Conservation (phyloP, 2,797 vertebrate species). For the Acrossocheilus fasciatus region DNA sequence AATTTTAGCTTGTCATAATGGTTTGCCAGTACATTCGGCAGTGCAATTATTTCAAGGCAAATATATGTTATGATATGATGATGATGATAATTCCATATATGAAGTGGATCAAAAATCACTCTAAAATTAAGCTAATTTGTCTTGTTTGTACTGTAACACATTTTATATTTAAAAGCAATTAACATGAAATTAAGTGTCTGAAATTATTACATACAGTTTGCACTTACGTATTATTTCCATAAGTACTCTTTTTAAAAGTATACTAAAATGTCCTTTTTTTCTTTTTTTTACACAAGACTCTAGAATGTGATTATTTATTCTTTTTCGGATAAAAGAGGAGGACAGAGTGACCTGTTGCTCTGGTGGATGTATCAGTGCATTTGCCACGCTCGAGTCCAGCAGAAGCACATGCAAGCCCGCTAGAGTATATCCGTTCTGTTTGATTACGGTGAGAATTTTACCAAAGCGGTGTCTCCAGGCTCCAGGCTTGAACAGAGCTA, state of each 20-base stretch:
- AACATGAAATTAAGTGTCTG: background rate
- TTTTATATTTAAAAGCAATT: too few relatives aligned
- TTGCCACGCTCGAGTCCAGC: slow-evolving; percentile 57
- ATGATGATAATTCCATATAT: background rate
- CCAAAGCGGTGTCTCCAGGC: slow-evolving; percentile 69
- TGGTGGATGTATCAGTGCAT: slow-evolving; percentile 53
- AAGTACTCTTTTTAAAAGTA: background rate
- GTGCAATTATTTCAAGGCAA: background rate
- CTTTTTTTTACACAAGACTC: background rate
- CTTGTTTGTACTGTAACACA: background rate
- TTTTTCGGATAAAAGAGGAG: background rate
- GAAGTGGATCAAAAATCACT: background rate
- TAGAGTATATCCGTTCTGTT: slow-evolving; percentile 70
- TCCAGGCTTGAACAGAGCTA: slow-evolving; percentile 76
- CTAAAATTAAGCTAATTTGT: background rate
- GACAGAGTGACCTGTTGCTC: slow-evolving; percentile 63
- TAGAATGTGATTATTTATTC: background rate
- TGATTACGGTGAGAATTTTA: slow-evolving; percentile 66
- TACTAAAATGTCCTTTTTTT: background rate
- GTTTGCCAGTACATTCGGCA: background rate
- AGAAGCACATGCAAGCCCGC: slow-evolving; percentile 72
- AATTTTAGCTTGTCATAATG: background rate
- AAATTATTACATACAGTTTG: background rate
- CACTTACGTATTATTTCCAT: too few relatives aligned
- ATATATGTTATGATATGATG: background rate